These are phyloP conservation scores for Cyphotilapia sp. DNA, from an alignment of 2,113 vertebrate species.

Conservation along the genomic window DNA sequence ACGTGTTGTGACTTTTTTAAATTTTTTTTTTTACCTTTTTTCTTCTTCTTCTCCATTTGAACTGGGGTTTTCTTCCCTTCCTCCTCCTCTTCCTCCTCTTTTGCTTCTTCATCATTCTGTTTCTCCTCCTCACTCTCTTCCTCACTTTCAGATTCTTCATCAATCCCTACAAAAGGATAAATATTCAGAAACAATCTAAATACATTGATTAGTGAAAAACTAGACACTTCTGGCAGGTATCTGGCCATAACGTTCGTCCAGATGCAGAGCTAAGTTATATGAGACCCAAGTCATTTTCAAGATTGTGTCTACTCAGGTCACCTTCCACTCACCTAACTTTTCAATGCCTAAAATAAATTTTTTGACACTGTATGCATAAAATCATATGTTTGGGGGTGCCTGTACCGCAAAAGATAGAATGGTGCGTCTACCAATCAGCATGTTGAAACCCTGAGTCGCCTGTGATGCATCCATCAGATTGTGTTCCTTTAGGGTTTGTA, in stretches of 20 bases:
- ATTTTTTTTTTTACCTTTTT: constrained; percentile 69
- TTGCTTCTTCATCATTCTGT: constrained; percentile 77
- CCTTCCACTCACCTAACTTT: not conserved
- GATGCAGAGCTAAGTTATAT: not conserved
- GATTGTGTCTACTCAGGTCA: not conserved
- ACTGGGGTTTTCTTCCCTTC: constrained; percentile 83
- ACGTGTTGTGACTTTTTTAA: not conserved
- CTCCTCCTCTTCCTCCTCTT: constrained; percentile 88
- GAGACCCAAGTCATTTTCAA: not conserved
- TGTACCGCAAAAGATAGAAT: rapidly evolving
- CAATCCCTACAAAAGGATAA: constrained; percentile 69
- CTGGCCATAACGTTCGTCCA: not conserved
- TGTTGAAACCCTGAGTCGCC: not conserved
- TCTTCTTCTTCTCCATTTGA: constrained; percentile 83
- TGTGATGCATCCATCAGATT: not conserved
- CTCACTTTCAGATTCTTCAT: constrained; percentile 84
- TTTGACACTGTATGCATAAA: not conserved
- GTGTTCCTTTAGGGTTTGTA: not conserved
- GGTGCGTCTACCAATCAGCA: not conserved
- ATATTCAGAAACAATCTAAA: not conserved
- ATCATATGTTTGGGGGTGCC: not conserved
- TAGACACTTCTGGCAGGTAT: not conserved
- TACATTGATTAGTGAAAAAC: not conserved
- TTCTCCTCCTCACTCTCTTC: constrained; percentile 92
- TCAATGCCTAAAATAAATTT: rapidly evolving